A percentile compares a stretch with the other conserved stretches of the same genome.
Evolutionary conservation across 2,797 vertebrate species (phyloP).

Genomic region (Rhynchotus rufescens): DNA sequence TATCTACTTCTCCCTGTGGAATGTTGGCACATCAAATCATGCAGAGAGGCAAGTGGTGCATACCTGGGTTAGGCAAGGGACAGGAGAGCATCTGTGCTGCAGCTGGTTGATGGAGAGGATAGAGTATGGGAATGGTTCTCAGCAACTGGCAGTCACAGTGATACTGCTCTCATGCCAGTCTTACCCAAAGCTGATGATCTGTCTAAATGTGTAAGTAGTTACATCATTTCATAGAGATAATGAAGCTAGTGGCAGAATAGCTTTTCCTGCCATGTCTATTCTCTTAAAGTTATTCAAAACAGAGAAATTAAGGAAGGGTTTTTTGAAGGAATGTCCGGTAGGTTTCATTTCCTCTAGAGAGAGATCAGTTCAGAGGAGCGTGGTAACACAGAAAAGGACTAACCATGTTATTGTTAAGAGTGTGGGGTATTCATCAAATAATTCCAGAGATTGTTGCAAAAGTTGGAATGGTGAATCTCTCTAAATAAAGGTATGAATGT

Average conservation of each 20-base stretch:
- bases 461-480: conserved; percentile 50
- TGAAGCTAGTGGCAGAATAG: background rate
- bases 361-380: conserved; percentile 6
- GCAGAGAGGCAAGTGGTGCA: background rate
- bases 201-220: background rate
- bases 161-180: background rate
- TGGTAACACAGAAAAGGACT: background rate
- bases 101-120: background rate
- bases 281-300: background rate
- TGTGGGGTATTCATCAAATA: background rate
- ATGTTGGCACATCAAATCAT: background rate
- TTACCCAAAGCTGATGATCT: background rate
- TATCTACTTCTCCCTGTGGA: background rate
- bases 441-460: conserved; percentile 27
- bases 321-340: background rate
- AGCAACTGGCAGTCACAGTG: background rate
- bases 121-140: background rate
- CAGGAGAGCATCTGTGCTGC: background rate
- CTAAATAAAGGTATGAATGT: background rate
- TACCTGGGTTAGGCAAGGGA: background rate
- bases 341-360: conserved; percentile 45
- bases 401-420: background rate
- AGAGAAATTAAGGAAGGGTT: background rate
- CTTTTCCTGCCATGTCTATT: background rate
- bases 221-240: background rate